Conservation (phyloP, 2,797 vertebrate species). For the Lepilemur septentrionalis region DNA sequence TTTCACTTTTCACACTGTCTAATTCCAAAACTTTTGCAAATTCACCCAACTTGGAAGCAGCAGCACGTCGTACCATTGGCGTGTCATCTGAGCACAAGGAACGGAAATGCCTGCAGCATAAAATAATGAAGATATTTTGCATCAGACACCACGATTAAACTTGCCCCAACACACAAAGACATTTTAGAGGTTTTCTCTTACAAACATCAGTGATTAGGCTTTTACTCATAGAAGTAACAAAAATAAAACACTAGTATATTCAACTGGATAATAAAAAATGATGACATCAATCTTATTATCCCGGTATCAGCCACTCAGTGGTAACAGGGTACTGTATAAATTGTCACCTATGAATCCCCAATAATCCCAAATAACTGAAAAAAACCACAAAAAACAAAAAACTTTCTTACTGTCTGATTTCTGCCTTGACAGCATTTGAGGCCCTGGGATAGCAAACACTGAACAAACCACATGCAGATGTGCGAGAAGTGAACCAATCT, state of each 20-base stretch:
- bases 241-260: neutral
- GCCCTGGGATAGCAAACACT: slow-evolving; percentile 86
- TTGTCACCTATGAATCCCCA: neutral
- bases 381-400: neutral
- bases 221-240: neutral
- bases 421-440: slow-evolving; percentile 83
- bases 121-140: slow-evolving; percentile 35
- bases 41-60: slow-evolving; percentile 87
- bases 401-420: slow-evolving; percentile 85
- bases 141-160: neutral
- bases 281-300: neutral
- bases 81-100: slow-evolving; percentile 87
- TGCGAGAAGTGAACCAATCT: slow-evolving; percentile 87
- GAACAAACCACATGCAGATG: slow-evolving; percentile 86
- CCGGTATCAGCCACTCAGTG: neutral
- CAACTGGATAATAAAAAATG: neutral
- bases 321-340: neutral
- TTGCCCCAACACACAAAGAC: neutral
- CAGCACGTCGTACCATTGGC: slow-evolving; percentile 87
- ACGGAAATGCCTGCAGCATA: slow-evolving; percentile 81
- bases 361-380: neutral
- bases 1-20: slow-evolving; percentile 87
- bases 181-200: slow-evolving; percentile 5
- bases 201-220: neutral
- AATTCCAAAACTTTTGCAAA: slow-evolving; percentile 87